phyloP scores from a whole-genome alignment of 2,113 vertebrate species.

The Passer montanus region DNA sequence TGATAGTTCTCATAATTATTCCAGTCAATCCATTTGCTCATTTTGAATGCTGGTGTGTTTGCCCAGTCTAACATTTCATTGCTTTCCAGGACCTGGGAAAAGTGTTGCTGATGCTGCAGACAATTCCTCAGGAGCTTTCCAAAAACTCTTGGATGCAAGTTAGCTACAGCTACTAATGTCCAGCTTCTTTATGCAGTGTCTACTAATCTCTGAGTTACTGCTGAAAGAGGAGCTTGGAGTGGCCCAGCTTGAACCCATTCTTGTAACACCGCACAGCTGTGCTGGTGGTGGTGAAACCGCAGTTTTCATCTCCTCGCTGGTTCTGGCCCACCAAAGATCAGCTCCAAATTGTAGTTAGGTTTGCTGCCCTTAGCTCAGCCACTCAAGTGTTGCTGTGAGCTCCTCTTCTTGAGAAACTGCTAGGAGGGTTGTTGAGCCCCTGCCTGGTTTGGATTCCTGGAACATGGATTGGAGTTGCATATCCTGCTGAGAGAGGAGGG shows the following conservation, averaged over 20 bases:
- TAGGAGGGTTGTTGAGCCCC: neutral
- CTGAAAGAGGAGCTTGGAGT: neutral
- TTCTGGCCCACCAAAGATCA: neutral
- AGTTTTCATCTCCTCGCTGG: neutral
- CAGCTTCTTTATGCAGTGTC: rapidly evolving
- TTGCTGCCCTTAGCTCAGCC: neutral
- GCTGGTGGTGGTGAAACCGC: neutral
- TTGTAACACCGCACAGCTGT: rapidly evolving
- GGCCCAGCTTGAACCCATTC: neutral
- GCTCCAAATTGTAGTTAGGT: rapidly evolving
- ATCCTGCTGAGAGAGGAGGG: neutral
- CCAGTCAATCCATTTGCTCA: neutral
- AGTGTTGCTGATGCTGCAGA: neutral
- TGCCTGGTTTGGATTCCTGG: neutral
- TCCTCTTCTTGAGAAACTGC: neutral
- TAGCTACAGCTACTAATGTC: neutral
- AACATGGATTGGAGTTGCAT: neutral
- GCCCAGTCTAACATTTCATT: neutral
- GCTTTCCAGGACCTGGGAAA: neutral
- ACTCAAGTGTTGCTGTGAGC: neutral
- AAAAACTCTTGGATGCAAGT: neutral
- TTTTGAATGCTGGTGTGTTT: neutral
- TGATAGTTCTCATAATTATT: neutral
- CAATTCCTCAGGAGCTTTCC: neutral
- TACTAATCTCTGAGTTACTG: neutral